A percentile compares a stretch with the other conserved stretches of the same genome.
phyloP scores from a whole-genome alignment of 2,888 invertebrate species.

The Enchytraeus crypticus region DNA sequence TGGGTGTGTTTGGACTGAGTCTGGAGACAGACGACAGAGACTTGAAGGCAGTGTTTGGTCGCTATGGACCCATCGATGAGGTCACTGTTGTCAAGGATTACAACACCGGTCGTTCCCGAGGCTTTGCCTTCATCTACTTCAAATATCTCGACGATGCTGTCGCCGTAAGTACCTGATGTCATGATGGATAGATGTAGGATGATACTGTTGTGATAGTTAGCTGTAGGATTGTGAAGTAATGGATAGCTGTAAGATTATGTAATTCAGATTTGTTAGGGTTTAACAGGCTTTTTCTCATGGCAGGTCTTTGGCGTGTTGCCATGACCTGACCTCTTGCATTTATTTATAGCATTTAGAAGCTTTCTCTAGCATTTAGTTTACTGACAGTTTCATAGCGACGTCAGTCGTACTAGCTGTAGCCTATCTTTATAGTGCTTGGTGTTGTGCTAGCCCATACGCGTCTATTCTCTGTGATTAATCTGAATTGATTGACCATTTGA shows the following conservation, averaged over 20 bases:
- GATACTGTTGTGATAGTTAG: not conserved
- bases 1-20: conserved; percentile 90
- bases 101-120: conserved; percentile 81
- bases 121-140: conserved; percentile 94
- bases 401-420: too few relatives aligned
- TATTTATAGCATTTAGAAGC: not conserved
- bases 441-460: too few relatives aligned
- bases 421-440: too few relatives aligned
- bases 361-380: too few relatives aligned
- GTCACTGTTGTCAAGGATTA: conserved; percentile 81
- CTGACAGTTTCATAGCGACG: too few relatives aligned
- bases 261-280: not conserved
- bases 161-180: conserved; percentile 50
- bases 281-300: not conserved
- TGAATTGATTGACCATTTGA: not conserved
- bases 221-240: not conserved
- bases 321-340: not conserved
- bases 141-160: conserved; percentile 78
- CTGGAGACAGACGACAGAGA: conserved; percentile 85
- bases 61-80: conserved; percentile 83
- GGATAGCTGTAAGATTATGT: not conserved
- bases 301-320: not conserved
- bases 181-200: too few relatives aligned
- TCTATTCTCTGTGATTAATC: too few relatives aligned
- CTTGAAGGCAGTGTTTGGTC: conserved; percentile 80